These are phyloP conservation scores for Drosophila atripex DNA, from an alignment of 2,888 invertebrate species.

Conservation along the genomic window DNA sequence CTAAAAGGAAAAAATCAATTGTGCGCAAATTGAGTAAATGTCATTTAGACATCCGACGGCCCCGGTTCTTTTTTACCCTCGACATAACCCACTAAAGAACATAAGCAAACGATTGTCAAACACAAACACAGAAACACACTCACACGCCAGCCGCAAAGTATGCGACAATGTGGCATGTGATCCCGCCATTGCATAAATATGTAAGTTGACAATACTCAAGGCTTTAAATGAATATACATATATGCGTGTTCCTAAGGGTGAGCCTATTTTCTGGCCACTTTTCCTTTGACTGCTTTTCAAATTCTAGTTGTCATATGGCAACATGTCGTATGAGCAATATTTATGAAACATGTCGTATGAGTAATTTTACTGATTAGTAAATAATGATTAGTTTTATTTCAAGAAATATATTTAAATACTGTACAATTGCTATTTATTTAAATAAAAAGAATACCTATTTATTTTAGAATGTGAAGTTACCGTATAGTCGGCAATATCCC, in stretches of 20 bases:
- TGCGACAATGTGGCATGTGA: slow-evolving; percentile 73
- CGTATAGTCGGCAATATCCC: no score
- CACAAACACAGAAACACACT: slow-evolving; percentile 16
- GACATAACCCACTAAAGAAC: slow-evolving; percentile 36
- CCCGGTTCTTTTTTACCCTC: slow-evolving; percentile 14
- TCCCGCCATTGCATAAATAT: slow-evolving; percentile 70
- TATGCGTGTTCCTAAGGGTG: slow-evolving; percentile 6
- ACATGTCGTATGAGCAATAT: not conserved
- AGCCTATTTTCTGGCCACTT: not conserved
- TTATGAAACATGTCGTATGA: not conserved
- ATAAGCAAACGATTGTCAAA: slow-evolving; percentile 73
- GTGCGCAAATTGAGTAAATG: slow-evolving; percentile 70
- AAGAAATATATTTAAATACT: not conserved
- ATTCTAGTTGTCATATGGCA: not conserved
- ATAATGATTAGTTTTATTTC: no score
- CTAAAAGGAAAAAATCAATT: slow-evolving; percentile 56
- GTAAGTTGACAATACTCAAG: slow-evolving; percentile 71
- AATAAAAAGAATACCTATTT: no score
- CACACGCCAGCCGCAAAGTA: slow-evolving; percentile 49
- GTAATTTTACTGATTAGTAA: not conserved
- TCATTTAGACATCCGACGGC: slow-evolving; percentile 68
- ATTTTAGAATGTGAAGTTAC: no score
- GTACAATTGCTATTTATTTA: no score
- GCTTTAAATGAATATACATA: slow-evolving; percentile 52
- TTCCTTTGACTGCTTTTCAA: not conserved